A percentile compares a stretch with the other conserved stretches of the same genome.
phyloP scores from a whole-genome alignment of 2,888 invertebrate genomes.

The Tachystola acroxantha region DNA sequence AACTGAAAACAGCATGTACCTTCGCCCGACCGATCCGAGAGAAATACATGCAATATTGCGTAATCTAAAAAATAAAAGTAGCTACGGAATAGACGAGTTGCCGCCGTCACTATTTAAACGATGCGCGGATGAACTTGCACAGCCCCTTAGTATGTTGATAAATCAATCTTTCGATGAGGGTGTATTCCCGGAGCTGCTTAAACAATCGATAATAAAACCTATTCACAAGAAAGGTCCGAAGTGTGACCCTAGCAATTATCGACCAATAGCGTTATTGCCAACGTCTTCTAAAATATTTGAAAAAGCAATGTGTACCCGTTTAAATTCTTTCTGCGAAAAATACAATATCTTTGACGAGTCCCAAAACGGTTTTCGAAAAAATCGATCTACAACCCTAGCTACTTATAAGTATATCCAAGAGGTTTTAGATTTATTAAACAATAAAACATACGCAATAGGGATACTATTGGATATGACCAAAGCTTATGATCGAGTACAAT shows the following conservation, averaged over 20 bases:
- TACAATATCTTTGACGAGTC: conserved; percentile 4
- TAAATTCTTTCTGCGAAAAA: conserved; percentile 1
- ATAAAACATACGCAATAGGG: conserved; percentile 1
- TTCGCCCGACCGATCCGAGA: too few relatives aligned
- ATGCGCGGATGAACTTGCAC: conserved; percentile 1
- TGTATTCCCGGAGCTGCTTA: conserved; percentile 3
- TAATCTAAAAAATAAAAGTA: too few relatives aligned
- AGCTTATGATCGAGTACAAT: conserved; percentile 11
- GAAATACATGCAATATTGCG: too few relatives aligned
- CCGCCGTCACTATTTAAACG: too few relatives aligned
- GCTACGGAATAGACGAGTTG: too few relatives aligned
- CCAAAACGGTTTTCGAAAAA: conserved; percentile 14
- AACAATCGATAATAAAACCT: conserved; percentile 5
- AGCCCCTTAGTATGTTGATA: conserved; percentile 1
- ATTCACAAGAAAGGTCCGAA: conserved; percentile 4
- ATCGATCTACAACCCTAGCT: conserved; percentile 11
- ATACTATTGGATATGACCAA: conserved; percentile 13
- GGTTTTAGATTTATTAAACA: conserved; percentile 3
- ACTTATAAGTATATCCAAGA: conserved; percentile 5
- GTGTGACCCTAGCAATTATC: neutral
- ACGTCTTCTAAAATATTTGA: conserved; percentile 11
- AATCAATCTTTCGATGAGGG: conserved; percentile 7
- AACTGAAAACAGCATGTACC: too few relatives aligned
- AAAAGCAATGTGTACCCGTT: conserved; percentile 4
- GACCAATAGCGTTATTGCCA: conserved; percentile 4